Percentiles rank a stretch among this genome's conserved stretches.
These are phyloP conservation scores for Rhagoletis zephyria DNA, from an alignment of 1,140 invertebrate species.

Conservation along the genomic window DNA sequence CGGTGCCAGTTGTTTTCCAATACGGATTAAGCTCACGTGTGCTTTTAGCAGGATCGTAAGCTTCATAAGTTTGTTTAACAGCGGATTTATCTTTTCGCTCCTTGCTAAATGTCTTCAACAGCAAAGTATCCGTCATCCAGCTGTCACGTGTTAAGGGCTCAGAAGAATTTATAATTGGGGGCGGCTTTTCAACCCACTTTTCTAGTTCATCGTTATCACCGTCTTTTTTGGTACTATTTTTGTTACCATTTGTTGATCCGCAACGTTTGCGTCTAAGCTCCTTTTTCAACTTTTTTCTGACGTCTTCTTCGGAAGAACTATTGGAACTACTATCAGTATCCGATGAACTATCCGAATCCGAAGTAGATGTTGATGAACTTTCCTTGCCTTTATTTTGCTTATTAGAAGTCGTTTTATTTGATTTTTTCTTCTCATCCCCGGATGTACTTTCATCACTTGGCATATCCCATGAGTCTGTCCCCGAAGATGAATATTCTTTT, in stretches of 20 bases:
- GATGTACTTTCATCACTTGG: slow-evolving; percentile 16
- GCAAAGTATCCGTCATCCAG: slow-evolving; percentile 76
- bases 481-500: slow-evolving; percentile 31
- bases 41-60: slow-evolving; percentile 82
- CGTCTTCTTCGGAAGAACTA: slow-evolving; percentile 41
- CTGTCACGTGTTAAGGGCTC: slow-evolving; percentile 72
- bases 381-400: slow-evolving; percentile 59
- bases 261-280: slow-evolving; percentile 18
- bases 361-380: slow-evolving; percentile 60
- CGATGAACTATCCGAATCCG: slow-evolving; percentile 57
- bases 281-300: background rate
- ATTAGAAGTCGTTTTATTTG: slow-evolving; percentile 60
- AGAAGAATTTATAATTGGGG: slow-evolving; percentile 73
- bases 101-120: slow-evolving; percentile 73
- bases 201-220: slow-evolving; percentile 43
- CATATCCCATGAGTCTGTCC: slow-evolving; percentile 36
- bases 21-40: slow-evolving; percentile 90
- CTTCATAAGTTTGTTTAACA: slow-evolving; percentile 75
- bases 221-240: background rate
- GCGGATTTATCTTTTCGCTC: slow-evolving; percentile 73
- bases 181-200: slow-evolving; percentile 74
- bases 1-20: slow-evolving; percentile 90
- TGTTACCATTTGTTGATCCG: background rate
- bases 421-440: slow-evolving; percentile 46
- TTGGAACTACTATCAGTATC: slow-evolving; percentile 59